These are phyloP conservation scores for Hirundichthys speculiger DNA, from an alignment of 2,113 vertebrate species.

Conservation along the genomic window DNA sequence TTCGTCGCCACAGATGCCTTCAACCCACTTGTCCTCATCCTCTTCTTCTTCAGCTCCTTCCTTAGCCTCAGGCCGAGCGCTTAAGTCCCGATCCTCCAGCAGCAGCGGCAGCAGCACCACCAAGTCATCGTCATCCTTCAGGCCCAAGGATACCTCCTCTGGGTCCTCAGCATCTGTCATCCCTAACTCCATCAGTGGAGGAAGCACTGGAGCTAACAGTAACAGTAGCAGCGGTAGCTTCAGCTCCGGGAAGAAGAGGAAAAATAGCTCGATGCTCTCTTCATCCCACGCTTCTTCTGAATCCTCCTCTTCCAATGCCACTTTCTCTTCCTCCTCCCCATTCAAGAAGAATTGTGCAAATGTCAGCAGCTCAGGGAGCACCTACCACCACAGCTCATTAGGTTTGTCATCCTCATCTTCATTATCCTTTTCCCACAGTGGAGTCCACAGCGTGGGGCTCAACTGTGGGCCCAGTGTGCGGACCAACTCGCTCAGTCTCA, in stretches of 20 bases:
- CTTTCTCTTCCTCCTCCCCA: slow-evolving; percentile 85
- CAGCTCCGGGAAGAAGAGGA: slow-evolving; percentile 95
- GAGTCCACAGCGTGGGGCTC: slow-evolving; percentile 85
- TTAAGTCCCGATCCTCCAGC: slow-evolving; percentile 92
- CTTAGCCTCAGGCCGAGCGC: slow-evolving; percentile 89
- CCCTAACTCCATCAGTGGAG: slow-evolving; percentile 75
- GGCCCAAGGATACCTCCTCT: slow-evolving; percentile 68
- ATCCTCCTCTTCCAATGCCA: slow-evolving; percentile 83
- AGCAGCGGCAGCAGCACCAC: slow-evolving; percentile 90
- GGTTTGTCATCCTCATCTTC: slow-evolving; percentile 78
- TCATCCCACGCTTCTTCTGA: slow-evolving; percentile 86
- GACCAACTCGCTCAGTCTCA: slow-evolving; percentile 87
- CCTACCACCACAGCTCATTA: slow-evolving; percentile 84
- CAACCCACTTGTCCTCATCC: slow-evolving; percentile 87
- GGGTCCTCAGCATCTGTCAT: slow-evolving; percentile 70
- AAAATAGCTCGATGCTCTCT: slow-evolving; percentile 88
- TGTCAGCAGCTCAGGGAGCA: slow-evolving; percentile 88
- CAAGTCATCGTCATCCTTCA: slow-evolving; percentile 83
- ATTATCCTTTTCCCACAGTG: slow-evolving; percentile 81
- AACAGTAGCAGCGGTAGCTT: slow-evolving; percentile 81
- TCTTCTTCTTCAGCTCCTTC: slow-evolving; percentile 82
- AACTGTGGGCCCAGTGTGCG: slow-evolving; percentile 87
- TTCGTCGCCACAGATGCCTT: slow-evolving; percentile 94
- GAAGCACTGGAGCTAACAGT: slow-evolving; percentile 81
- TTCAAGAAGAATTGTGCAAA: slow-evolving; percentile 95